Base-by-base conservation (phyloP, 2,113 vertebrate genomes). In the Albula goreensis region DNA sequence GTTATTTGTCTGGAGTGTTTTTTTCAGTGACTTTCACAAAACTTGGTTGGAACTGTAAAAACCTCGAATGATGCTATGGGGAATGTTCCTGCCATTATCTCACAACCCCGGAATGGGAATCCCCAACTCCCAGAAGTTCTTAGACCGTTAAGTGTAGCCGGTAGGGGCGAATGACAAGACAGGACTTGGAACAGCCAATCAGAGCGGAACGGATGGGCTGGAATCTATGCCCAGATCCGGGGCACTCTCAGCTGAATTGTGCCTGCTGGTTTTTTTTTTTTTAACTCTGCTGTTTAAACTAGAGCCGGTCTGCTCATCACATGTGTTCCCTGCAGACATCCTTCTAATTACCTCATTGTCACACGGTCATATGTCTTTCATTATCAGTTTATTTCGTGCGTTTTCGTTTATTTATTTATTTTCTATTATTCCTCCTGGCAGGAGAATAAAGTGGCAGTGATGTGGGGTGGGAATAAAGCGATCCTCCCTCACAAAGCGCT, bases 311-410 rank as follows among this genome's bases (percentile, higher is more conserved):
- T 70, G 78, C 86, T 92, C 52, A 80, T 93, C 91, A 89, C 85
- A 87, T 89, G 86, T 84, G 51, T 56, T 66, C 56, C 0, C 70
- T 81, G 7, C 81, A 82, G 83, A 52, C 84, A 90, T 90, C 89
- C 84, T 56, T 4, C 78, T 60, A 78, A 81, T 87, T 90, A 90
- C 89, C 87, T 90, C 91, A 85, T 80, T 85, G 85, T 91, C 89
- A 87, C 89, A 88, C 83, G 78, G 88, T 90, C 90, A 91, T 91
- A 91, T 92, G 92, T 92, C 86, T 88, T 87, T 79, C 84, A 90
- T 93, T 91, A 91, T 86, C 88, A 88, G 86, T 89, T 91, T 83
- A 90, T 87, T 86, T 89, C 15, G 66, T 31, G 22, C 2, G 83
- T 19, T 84, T 84, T 41, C 66, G 12, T 77, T 77, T 85, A 88